Percentiles rank a stretch among this genome's conserved stretches.
Evolutionary conservation across 2,888 invertebrate species (phyloP).

Genomic region (Himalopsyche anomala): DNA sequence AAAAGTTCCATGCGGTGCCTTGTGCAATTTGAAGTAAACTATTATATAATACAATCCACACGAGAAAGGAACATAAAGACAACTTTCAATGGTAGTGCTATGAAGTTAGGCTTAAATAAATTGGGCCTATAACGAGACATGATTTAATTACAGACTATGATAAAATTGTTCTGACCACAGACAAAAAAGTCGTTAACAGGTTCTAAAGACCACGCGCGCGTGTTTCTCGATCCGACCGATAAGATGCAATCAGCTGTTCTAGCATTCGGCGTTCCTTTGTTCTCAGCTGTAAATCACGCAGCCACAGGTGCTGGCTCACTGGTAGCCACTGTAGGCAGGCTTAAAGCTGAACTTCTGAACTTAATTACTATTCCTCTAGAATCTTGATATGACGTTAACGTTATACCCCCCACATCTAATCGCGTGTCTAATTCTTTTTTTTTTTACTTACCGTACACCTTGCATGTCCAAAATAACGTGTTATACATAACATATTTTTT

Average conservation of each 20-base stretch:
- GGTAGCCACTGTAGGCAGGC: not conserved
- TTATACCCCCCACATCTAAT: not conserved
- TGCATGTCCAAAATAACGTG: slow-evolving; percentile 5
- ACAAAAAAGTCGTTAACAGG: slow-evolving; percentile 1
- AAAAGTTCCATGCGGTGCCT: no score
- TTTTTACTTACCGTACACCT: not conserved
- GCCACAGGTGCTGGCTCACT: slow-evolving; percentile 11
- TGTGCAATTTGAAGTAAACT: no score
- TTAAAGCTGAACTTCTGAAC: slow-evolving; percentile 11
- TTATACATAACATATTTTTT: not conserved
- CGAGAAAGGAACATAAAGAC: no score
- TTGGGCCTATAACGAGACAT: no score
- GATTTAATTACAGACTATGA: no score
- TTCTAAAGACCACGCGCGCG: not conserved
- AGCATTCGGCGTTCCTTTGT: slow-evolving; percentile 11
- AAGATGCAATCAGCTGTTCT: slow-evolving; percentile 6
- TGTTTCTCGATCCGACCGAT: not conserved
- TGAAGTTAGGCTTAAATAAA: no score
- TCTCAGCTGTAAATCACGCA: slow-evolving; percentile 10
- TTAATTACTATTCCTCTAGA: slow-evolving; percentile 9
- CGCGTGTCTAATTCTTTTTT: slow-evolving; percentile 12
- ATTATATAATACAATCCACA: no score
- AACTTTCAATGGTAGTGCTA: no score
- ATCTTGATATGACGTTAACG: slow-evolving; percentile 24
- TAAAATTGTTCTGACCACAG: not conserved